Base-by-base conservation (phyloP, 1,140 invertebrate species). In the Elymnias hypermnestra region DNA sequence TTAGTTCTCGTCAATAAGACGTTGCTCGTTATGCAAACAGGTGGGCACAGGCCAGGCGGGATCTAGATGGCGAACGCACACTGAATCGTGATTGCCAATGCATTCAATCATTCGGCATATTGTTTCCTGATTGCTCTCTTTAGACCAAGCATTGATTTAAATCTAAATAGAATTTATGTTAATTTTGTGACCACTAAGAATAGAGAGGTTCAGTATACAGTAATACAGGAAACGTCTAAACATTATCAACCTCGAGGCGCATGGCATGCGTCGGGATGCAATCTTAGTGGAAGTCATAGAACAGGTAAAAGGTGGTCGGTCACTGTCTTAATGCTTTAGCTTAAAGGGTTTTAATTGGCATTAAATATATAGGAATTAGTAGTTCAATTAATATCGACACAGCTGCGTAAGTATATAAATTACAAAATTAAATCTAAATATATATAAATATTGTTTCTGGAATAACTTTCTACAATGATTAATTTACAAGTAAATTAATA, bases 101-200 rank as follows among this genome's bases (percentile, higher is more conserved):
- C 57, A 60, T 71, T 60, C 64, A 63, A 66, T 64, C 58, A 65
- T 39, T 59, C 51, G 51, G 48, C 44, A 59, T 63, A 72, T 71
- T 68, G 70, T 69, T 72, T 70, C 65, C 63, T 65, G 55, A 79
- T 71, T 64, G 62, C 49, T 56, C 53, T 51, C 36, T 50, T 62
- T 56, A 66, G 64, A 70, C 70, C 60, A 58, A 56, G 41, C 47
- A 54, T 53, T 48, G 60, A 71, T 70, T 68, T 57, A 65, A 59
- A 76, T 79, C 64, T 68, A 73, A 70, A 76, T 74, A 71, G 68
- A 73, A 68, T 76, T 74, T 72, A 83, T 81, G 75, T 73, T 74
- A 74, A 78, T 78, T 71, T 63, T 63, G 56, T 45, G 63, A 69
- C 65, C 59, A 65, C 57, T 63, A 55, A 66, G 63, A 64, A 67